Evolutionary conservation across 2,888 invertebrate species (phyloP), one percentile per base, ranked within the genome.

Genomic region (Melanostoma scalare): DNA sequence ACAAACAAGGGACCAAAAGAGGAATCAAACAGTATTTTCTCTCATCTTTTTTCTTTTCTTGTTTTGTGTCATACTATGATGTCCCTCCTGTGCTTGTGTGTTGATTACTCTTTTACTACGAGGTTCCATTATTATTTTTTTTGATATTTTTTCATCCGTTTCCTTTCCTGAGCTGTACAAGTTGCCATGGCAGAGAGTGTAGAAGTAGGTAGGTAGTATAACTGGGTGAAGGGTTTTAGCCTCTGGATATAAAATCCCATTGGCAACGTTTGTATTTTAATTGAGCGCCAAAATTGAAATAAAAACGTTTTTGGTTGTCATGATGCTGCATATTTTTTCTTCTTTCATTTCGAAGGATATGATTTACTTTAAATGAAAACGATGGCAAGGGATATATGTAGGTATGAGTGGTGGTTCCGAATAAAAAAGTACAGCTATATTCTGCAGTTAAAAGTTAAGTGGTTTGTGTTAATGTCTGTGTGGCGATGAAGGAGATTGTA

Each of bases 201-300:
- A 10, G n/a, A 33, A 10, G 8, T 20, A 36, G 20, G 35, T 20
- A 31, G 5, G 9, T 8, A n/a, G 3, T 8, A 8, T 33, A 56
- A 46, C 20, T 68, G 68, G 68, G 50, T 69, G 75, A 80, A 80
- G 75, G 79, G 79, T 61, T 74, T 80, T 50, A 35, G 74, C 75
- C 50, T 20, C 33, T 31, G 69, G 80, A 6, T 69, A 44, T 48
- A 46, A 48, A 44, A 10, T 48, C 55, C 38, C 52, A 74, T 63
- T 36, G 68, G 63, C 73, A 60, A 67, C 60, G 46, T 67, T 78
- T 78, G 65, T 73, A 61, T 60, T 60, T 73, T 40, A 67, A 73
- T 74, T 60, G 56, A 69, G 68, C 46, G 74, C 74, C 61, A 71
- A 71, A 77, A 77, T 71, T 69, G 63, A 77, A 69, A 63, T 56